A percentile compares a stretch with the other conserved stretches of the same genome.
Conservation (phyloP, 2,113 vertebrate genomes). For the Alectura lathami region DNA sequence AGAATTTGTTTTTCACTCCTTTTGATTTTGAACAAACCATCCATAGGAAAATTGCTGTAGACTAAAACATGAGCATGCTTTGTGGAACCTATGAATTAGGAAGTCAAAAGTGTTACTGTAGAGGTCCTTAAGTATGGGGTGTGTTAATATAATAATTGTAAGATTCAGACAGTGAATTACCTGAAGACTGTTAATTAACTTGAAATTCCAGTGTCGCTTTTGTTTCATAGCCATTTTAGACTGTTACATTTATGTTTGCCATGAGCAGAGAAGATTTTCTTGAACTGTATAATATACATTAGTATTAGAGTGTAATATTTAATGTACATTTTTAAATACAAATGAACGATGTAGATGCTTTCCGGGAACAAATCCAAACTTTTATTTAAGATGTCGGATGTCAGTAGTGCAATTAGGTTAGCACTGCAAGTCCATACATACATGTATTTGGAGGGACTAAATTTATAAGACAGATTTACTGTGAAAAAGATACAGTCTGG, state of each 20-base stretch:
- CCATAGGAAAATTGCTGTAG: neutral
- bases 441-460: neutral
- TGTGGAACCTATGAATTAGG: neutral
- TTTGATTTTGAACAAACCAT: slow-evolving; percentile 38
- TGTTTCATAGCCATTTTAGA: neutral
- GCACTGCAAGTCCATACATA: accelerated
- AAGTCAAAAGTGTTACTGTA: neutral
- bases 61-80: neutral
- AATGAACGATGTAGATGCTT: neutral
- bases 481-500: neutral
- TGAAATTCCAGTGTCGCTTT: neutral
- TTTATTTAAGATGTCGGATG: neutral
- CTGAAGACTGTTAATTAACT: neutral
- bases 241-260: neutral
- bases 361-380: neutral
- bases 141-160: neutral
- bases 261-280: neutral
- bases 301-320: neutral
- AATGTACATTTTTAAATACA: neutral
- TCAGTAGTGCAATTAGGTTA: neutral
- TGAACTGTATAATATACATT: neutral
- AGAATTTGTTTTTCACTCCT: neutral
- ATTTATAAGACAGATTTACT: neutral
- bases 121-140: neutral
- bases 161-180: neutral